A percentile compares a stretch with the other conserved stretches of the same genome.
Evolutionary conservation across 2,113 vertebrate species (phyloP).

Genomic region (Delphinus delphis): DNA sequence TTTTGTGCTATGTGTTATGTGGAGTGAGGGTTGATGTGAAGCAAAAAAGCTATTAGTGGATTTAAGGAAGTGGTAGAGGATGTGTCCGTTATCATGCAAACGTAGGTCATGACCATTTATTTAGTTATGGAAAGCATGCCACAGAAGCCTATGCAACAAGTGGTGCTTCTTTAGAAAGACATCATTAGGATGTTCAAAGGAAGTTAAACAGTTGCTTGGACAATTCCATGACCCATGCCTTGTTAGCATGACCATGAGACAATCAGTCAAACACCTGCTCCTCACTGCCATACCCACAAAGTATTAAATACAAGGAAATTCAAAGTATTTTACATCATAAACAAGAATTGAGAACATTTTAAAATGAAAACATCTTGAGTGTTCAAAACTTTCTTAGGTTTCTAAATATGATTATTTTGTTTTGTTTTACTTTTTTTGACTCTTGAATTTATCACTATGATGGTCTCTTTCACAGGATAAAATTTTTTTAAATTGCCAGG

Average conservation of each 20-base stretch:
- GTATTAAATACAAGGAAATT: neutral
- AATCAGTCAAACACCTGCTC: neutral
- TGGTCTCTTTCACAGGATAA: conserved; percentile 2
- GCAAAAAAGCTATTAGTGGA: conserved; percentile 11
- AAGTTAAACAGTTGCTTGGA: neutral
- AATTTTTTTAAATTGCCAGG: neutral
- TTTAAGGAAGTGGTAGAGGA: conserved; percentile 55
- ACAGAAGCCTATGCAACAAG: neutral
- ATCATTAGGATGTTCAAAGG: neutral
- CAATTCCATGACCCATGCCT: neutral
- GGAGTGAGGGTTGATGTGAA: conserved; percentile 52
- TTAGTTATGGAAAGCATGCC: conserved; percentile 19
- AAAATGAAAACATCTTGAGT: neutral
- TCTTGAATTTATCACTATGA: neutral
- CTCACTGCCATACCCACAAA: neutral
- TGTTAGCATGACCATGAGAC: neutral
- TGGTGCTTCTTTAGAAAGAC: neutral
- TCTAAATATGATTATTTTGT: neutral
- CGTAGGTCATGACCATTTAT: neutral
- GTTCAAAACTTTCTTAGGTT: neutral
- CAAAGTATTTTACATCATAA: neutral
- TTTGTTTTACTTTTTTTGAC: conserved; percentile 1
- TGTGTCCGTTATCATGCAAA: conserved; percentile 28
- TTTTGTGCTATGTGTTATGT: conserved; percentile 67
- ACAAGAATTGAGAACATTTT: neutral